Evolutionary conservation across 2,888 invertebrate genomes (phyloP), one percentile per base, ranked within the genome.

Genomic region (Fissipunctia ypsillon): DNA sequence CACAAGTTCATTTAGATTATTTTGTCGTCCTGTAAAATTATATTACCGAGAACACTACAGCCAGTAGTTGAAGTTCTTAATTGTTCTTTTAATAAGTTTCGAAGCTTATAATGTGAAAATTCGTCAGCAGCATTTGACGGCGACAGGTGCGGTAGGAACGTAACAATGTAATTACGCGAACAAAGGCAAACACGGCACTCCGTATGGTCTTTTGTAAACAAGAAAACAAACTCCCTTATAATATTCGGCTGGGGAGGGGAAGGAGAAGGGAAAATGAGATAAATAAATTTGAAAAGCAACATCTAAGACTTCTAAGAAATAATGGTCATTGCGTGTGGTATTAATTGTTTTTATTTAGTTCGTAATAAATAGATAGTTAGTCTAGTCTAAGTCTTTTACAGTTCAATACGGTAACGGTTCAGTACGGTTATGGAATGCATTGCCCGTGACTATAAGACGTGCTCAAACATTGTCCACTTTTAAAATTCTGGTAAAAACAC

Each of bases 121-220:
- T 88, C 83, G 87, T 90, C 83, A 87, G 76, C 69, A 83, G 74
- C 78, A 84, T 88, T 87, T 87, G 86, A 87, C 65, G 83, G 86
- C 84, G 90, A 87, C 90, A 91, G 90, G 90, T 90, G 90, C 83
- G 87, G 85, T 81, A 75, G 79, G 83, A 83, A 88, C 88, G 89
- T 87, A 88, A 88, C 88, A 89, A 90, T 88, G 89, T 89, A 90
- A 91, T 91, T 91, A 91, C 87, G 83, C 50, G 87, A 88, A 90
- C 87, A 89, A 90, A 90, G 86, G 88, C 87, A 88, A 89, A 89
- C 87, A 87, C 84, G 76, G 69, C 76, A 78, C 87, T 80, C 80
- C 81, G 84, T 87, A 88, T 89, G 89, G 87, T 89, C 87, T 91
- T 89, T 90, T 87, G 91, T 89, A 92, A 92, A 91, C 88, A 91